phyloP scores from a whole-genome alignment of 2,113 vertebrate genomes.

The Taxidea taxus region DNA sequence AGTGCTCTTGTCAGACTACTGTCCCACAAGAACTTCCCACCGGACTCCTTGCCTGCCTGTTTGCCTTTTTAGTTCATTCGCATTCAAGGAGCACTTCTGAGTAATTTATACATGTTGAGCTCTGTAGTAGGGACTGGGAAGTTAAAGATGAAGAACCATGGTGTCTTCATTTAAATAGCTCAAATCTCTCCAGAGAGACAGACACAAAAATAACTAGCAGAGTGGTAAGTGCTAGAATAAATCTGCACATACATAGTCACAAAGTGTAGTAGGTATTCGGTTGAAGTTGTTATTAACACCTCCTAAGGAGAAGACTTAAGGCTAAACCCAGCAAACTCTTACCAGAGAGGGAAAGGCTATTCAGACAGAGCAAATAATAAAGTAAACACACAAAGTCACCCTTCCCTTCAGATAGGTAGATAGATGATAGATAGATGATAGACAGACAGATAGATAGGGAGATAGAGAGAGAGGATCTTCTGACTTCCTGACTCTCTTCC shows the following conservation, averaged over 20 bases:
- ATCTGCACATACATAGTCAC: neutral
- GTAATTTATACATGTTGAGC: neutral
- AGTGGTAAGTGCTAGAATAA: neutral
- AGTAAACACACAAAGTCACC: neutral
- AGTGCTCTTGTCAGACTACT: neutral
- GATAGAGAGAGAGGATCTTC: neutral
- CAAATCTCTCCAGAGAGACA: neutral
- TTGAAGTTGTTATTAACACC: neutral
- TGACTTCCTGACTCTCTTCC: neutral
- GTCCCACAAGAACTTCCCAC: neutral
- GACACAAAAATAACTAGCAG: neutral
- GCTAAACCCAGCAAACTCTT: neutral
- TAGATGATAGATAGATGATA: neutral
- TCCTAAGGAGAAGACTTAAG: neutral
- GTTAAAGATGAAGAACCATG: neutral
- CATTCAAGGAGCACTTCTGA: neutral
- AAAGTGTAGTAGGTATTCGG: neutral
- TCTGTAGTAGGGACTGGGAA: neutral
- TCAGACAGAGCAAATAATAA: neutral
- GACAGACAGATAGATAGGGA: neutral
- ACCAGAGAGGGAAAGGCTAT: neutral
- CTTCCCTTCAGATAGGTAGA: neutral
- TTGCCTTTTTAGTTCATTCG: neutral
- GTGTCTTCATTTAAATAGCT: constrained; percentile 14
- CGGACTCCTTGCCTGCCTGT: neutral